phyloP scores from a whole-genome alignment of 1,140 invertebrate species.

The Zeugodacus cucurbitae region DNA sequence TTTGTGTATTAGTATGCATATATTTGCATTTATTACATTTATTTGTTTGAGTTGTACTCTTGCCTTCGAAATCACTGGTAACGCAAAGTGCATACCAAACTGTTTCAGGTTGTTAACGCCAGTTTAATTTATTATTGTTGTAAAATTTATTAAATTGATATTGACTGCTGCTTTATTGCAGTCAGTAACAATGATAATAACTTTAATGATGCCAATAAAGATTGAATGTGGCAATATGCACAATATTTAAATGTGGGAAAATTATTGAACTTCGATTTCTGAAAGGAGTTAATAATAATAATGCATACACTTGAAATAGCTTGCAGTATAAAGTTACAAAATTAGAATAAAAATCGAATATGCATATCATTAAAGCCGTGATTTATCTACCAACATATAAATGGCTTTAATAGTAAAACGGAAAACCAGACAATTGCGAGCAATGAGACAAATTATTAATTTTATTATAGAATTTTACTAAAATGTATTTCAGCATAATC shows the following conservation, averaged over 20 bases:
- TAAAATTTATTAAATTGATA: slow-evolving; percentile 15
- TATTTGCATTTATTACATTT: not conserved
- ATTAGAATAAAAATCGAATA: too few relatives aligned
- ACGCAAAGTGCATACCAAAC: not conserved
- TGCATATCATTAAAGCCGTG: too few relatives aligned
- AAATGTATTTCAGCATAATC: too few relatives aligned
- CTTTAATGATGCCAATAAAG: not conserved
- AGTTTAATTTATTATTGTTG: not conserved
- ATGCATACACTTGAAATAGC: too few relatives aligned
- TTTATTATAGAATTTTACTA: too few relatives aligned
- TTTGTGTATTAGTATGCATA: not conserved
- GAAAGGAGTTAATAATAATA: too few relatives aligned
- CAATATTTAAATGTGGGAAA: not conserved
- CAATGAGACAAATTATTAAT: too few relatives aligned
- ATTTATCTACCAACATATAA: too few relatives aligned
- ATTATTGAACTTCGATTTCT: not conserved
- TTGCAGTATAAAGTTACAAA: too few relatives aligned
- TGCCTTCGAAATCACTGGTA: not conserved
- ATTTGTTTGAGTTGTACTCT: not conserved
- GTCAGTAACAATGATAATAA: slow-evolving; percentile 6
- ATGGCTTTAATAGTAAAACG: too few relatives aligned
- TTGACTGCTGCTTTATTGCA: not conserved
- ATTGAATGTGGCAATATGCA: not conserved
- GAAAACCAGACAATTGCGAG: too few relatives aligned
- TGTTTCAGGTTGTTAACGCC: not conserved